phyloP scores from a whole-genome alignment of 1,140 invertebrate genomes.

The Chlorops oryzae region DNA sequence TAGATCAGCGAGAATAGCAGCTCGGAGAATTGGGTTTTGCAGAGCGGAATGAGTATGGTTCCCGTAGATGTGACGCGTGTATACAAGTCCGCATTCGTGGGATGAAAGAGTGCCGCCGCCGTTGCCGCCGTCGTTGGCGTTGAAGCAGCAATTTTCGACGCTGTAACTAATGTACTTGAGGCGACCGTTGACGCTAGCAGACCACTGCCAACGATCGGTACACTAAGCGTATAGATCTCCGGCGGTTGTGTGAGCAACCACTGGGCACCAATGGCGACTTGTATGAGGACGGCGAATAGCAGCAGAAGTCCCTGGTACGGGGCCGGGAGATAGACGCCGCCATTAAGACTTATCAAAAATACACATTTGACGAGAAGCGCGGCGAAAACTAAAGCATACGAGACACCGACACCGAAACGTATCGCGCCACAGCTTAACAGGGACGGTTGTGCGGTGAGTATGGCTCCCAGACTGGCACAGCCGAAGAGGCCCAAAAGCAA shows the following conservation, averaged over 20 bases:
- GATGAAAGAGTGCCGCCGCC: constrained; percentile 38
- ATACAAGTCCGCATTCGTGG: constrained; percentile 36
- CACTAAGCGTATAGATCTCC: constrained; percentile 52
- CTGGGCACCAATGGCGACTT: constrained; percentile 81
- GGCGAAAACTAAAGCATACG: constrained; percentile 84
- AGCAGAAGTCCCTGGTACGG: constrained; percentile 84
- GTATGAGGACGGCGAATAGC: constrained; percentile 82
- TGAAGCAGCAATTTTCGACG: not conserved
- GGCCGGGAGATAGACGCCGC: constrained; percentile 86
- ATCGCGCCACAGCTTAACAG: constrained; percentile 75
- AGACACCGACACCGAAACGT: constrained; percentile 76
- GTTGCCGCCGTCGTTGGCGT: constrained; percentile 5
- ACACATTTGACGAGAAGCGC: constrained; percentile 90
- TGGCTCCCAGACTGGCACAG: constrained; percentile 70
- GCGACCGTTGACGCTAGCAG: constrained; percentile 35
- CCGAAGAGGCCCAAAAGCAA: constrained; percentile 81
- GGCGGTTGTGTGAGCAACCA: constrained; percentile 75
- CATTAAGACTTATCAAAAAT: constrained; percentile 84
- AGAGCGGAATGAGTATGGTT: constrained; percentile 50
- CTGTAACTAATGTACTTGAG: constrained; percentile 8
- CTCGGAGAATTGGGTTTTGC: constrained; percentile 61
- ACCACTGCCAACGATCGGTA: constrained; percentile 35
- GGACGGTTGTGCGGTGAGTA: constrained; percentile 73
- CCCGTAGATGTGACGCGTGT: constrained; percentile 36
- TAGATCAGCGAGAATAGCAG: constrained; percentile 75